These are phyloP conservation scores for Leptarthrus brevirostris DNA, from an alignment of 2,888 invertebrate genomes.

Conservation along the genomic window DNA sequence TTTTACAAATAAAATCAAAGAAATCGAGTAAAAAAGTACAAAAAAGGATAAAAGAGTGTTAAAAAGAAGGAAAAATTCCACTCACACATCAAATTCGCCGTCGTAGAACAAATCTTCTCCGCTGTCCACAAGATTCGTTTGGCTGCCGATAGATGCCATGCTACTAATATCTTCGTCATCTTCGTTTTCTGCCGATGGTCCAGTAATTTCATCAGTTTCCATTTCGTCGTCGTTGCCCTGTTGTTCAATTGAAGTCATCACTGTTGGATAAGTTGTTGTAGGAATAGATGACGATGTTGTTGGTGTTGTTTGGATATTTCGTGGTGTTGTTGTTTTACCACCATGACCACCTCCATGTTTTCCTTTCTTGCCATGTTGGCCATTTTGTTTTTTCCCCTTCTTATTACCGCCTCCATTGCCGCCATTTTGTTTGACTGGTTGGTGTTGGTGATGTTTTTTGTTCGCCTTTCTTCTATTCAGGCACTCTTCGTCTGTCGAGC, in stretches of 20 bases:
- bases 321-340: constrained; percentile 47
- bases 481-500: constrained; percentile 35
- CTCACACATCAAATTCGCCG: constrained; percentile 65
- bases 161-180: constrained; percentile 59
- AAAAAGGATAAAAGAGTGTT: constrained; percentile 45
- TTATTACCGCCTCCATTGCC: constrained; percentile 51
- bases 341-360: constrained; percentile 55
- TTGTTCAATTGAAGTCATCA: constrained; percentile 56
- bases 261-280: constrained; percentile 49
- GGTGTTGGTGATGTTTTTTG: constrained; percentile 51
- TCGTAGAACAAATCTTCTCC: constrained; percentile 62
- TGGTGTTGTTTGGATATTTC: constrained; percentile 1
- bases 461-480: constrained; percentile 24
- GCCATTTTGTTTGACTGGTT: constrained; percentile 27
- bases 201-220: constrained; percentile 35
- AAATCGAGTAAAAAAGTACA: constrained; percentile 37
- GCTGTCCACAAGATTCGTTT: constrained; percentile 58
- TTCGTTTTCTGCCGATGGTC: constrained; percentile 49
- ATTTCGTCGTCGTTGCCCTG: constrained; percentile 50
- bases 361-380: constrained; percentile 53
- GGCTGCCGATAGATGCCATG: constrained; percentile 56
- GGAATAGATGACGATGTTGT: constrained; percentile 5
- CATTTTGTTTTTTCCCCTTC: constrained; percentile 55
- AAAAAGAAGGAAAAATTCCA: constrained; percentile 55
- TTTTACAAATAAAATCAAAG: constrained; percentile 4